Evolutionary conservation across 2,113 vertebrate genomes (phyloP).

Genomic region (Miniopterus natalensis): DNA sequence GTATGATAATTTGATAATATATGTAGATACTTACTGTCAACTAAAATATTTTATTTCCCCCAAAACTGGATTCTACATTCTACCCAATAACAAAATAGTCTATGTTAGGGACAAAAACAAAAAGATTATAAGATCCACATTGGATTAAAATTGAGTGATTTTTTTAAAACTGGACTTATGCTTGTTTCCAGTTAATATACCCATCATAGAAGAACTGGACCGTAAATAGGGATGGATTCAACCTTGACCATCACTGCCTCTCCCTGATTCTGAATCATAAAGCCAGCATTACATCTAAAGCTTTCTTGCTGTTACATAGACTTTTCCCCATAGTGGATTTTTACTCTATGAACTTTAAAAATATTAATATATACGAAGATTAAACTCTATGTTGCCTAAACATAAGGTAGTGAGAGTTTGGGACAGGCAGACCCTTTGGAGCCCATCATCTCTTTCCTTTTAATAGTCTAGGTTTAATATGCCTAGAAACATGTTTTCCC

Average conservation of each 20-base stretch:
- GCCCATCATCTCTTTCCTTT: not conserved
- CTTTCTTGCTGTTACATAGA: not conserved
- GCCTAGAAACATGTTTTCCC: not conserved
- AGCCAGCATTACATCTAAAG: not conserved
- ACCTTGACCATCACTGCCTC: not conserved
- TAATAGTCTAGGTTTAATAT: not conserved
- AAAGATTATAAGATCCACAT: not conserved
- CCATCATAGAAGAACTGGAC: not conserved
- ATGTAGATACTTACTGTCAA: not conserved
- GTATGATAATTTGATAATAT: not conserved
- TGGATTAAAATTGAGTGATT: not conserved
- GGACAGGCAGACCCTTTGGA: not conserved
- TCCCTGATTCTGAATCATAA: not conserved
- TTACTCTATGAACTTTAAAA: not conserved
- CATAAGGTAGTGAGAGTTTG: constrained; percentile 2
- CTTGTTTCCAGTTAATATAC: not conserved
- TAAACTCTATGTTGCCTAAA: constrained; percentile 28
- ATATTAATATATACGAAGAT: not conserved
- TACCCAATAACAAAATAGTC: not conserved
- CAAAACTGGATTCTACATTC: not conserved
- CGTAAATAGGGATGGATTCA: not conserved
- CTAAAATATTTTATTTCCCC: not conserved
- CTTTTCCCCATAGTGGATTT: not conserved
- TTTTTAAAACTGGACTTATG: not conserved
- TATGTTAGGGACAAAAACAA: not conserved